Evolutionary conservation across 2,888 invertebrate genomes (phyloP).

Genomic region (Gisinianus flammeolus): DNA sequence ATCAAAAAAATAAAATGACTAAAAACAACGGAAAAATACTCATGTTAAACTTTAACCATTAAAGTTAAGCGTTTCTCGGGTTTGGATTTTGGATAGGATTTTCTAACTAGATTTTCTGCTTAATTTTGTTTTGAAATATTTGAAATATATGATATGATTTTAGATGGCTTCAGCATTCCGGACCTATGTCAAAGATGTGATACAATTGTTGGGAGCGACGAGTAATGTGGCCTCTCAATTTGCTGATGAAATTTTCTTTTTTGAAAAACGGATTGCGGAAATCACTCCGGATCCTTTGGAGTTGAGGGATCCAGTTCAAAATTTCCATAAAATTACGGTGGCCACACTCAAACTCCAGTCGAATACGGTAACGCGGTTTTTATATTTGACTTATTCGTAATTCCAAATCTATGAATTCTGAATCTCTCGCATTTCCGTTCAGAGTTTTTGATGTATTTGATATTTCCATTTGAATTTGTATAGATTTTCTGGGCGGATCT

Average conservation of each 20-base stretch:
- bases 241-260: conserved; percentile 66
- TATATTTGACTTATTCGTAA: too few species aligned
- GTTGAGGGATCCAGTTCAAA: conserved; percentile 62
- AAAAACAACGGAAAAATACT: too few species aligned
- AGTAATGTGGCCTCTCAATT: conserved; percentile 64
- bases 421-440: too few species aligned
- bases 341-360: conserved; percentile 63
- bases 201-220: conserved; percentile 64
- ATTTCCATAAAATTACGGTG: conserved; percentile 62
- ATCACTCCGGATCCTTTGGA: conserved; percentile 62
- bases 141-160: too few species aligned
- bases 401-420: too few species aligned
- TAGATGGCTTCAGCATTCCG: conserved; percentile 65
- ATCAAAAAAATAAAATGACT: too few species aligned
- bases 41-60: background rate
- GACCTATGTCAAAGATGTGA: conserved; percentile 65
- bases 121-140: too few species aligned
- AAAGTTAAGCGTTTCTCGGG: background rate
- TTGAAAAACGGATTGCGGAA: conserved; percentile 67
- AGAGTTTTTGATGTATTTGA: too few species aligned
- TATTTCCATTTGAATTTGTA: background rate
- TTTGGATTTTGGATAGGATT: too few species aligned
- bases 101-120: too few species aligned
- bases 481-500: conserved; percentile 61
- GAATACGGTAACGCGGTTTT: conserved; percentile 61